Base-by-base conservation (phyloP, 2,888 invertebrate species). In the Andricus curvator region DNA sequence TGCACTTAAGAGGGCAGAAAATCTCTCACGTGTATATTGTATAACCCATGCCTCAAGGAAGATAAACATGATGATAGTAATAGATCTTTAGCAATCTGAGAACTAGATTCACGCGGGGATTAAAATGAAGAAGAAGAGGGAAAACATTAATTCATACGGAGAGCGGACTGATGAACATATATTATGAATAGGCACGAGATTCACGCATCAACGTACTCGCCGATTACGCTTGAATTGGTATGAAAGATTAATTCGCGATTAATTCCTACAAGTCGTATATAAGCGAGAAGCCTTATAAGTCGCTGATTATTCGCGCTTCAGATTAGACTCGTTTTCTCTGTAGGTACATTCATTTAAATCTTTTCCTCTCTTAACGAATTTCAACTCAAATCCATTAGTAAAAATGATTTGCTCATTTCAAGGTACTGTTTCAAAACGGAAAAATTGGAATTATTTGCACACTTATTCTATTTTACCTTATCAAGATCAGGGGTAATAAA, bases 231-330 rank as follows among this genome's bases (percentile, higher is more conserved):
- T 74, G 29, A 74, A 74, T 33, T 29, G 29, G 13, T 56, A 56
- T 74, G 29, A 74, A 74, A 74, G 56, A 74, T 74, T 56, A 25
- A 74, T 74, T 70, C 68, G 13, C 29, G 68, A 70, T 70, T 48
- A 22, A 70, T 48, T 70, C n/a, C 9, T 51, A 33, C 70, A 48
- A 51, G 33, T 48, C 17, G 1, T 20, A 17, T 20, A 17, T 33
- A 67, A 67, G 41, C 41, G 66, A 66, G 66, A 66, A 66, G n/a
- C 44, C 15, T 62, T 25, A 44, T 44, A 48, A 29, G 64, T 64
- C 29, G 4, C 25, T 64, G 29, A 64, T 70, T 15, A 70, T 56
- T 74, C n/a, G 51, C 51, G 29, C 70, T 51, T 56, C 44, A 44
- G 15, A 44, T 44, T 15, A 44, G 4, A 15, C 15, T 44, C 4